Percentiles rank a stretch among this genome's conserved stretches.
phyloP scores from a whole-genome alignment of 2,888 invertebrate species.

The Empis livida region DNA sequence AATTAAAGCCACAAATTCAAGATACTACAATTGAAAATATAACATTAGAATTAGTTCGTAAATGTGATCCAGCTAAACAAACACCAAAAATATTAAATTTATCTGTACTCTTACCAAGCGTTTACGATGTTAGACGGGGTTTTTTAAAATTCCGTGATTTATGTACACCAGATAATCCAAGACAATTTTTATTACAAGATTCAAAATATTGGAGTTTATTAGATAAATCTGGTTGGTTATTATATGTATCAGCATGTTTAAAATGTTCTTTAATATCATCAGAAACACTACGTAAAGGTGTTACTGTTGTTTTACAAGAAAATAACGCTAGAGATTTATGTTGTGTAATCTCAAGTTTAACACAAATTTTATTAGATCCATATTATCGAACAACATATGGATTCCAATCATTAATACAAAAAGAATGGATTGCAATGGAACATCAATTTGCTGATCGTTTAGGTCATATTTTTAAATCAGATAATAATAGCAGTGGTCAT shows the following conservation, averaged over 20 bases:
- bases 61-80: conserved; percentile 50
- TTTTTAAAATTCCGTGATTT: conserved; percentile 56
- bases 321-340: conserved; percentile 78
- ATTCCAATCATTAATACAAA: conserved; percentile 82
- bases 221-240: conserved; percentile 77
- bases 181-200: conserved; percentile 60
- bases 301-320: conserved; percentile 79
- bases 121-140: conserved; percentile 48
- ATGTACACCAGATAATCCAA: conserved; percentile 61
- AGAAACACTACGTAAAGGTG: conserved; percentile 45
- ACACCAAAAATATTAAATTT: conserved; percentile 53
- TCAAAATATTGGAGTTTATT: conserved; percentile 64
- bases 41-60: conserved; percentile 55
- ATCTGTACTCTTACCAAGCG: conserved; percentile 46
- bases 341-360: conserved; percentile 73
- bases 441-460: conserved; percentile 65
- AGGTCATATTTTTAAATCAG: conserved; percentile 44
- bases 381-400: conserved; percentile 69
- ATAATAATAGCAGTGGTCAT: conserved; percentile 2
- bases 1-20: conserved; percentile 53
- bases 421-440: conserved; percentile 89
- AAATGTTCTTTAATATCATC: conserved; percentile 61
- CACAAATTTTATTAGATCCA: conserved; percentile 77
- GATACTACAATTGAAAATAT: conserved; percentile 56
- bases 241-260: conserved; percentile 65